Evolutionary conservation across 92 coral and sea anemone genomes (phyloP), one percentile per base, ranked within the genome.

Genomic region (Epizoanthus fatuus): DNA sequence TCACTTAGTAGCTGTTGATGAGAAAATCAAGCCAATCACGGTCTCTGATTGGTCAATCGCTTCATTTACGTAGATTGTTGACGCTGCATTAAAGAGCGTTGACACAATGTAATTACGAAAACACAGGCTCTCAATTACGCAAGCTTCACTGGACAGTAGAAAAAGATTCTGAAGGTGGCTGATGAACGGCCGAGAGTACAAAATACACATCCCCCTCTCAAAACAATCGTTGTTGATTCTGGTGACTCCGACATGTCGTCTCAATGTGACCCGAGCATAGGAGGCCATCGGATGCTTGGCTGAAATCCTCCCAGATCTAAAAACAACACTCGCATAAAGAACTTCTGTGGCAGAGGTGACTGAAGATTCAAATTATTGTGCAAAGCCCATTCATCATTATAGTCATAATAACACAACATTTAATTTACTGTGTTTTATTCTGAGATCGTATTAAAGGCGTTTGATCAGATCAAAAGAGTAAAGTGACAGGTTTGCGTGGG

Each of bases 81-180:
- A 93, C 98, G 86, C 91, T 93, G 89, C 90, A 83, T 81, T 90
- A 90, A 94, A 95, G 93, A 95, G 98, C 95, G 98, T 88, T 95
- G 98, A 95, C 98, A 95, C 98, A 95, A 90, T 95, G 94, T 93
- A 93, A 95, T 95, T 95, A 95, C 85, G 92, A 89, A 90, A 93
- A 93, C 89, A 95, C 98, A 93, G 92, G 84, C 87, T 95, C 98
- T 95, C 96, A 92, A 95, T 95, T 92, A 95, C 98, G 86, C 90
- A 84, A 74, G 87, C 82, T 77, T 22, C 69, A 60, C 70, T 39
- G 82, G 40, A 60, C 82, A 40, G 82, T 14, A 70, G 54, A 17
- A 54, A 47, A 45, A 15, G 75, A 70, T 44, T 40, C 55, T 70
- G 19, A 39, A 77, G 82, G 56, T 44, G 70, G 65, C 82, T 64